A percentile compares a stretch with the other conserved stretches of the same genome.
Conservation (phyloP, 1,140 invertebrate genomes). For the Chlorops oryzae region DNA sequence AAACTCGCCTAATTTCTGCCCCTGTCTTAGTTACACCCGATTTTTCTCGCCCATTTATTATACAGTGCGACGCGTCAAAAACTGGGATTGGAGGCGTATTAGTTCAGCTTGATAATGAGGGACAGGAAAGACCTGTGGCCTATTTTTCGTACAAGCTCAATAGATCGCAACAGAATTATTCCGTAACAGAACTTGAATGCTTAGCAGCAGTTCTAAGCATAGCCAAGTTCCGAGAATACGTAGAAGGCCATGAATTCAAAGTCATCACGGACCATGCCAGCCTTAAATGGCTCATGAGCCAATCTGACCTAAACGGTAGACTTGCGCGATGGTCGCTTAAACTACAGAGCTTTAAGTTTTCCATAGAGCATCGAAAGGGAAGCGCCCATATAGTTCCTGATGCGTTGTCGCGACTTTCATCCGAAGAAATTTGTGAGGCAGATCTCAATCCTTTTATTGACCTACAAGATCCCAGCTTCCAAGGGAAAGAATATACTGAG, state of each 20-base stretch:
- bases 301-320: slow-evolving; percentile 33
- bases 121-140: slow-evolving; percentile 22
- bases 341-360: slow-evolving; percentile 25
- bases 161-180: slow-evolving; percentile 43
- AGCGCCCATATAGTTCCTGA: slow-evolving; percentile 27
- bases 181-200: slow-evolving; percentile 46
- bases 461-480: no score
- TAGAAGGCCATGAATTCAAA: slow-evolving; percentile 41
- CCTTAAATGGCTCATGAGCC: slow-evolving; percentile 24
- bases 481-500: no score
- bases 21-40: slow-evolving; percentile 41
- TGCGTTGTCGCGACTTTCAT: slow-evolving; percentile 14
- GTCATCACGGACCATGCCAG: slow-evolving; percentile 34
- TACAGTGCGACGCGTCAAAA: slow-evolving; percentile 41
- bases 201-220: slow-evolving; percentile 47
- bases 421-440: no score
- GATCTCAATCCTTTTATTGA: no score
- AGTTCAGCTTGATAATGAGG: slow-evolving; percentile 23
- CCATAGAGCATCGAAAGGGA: slow-evolving; percentile 23
- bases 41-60: slow-evolving; percentile 30
- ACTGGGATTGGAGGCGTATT: slow-evolving; percentile 38
- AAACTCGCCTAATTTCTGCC: slow-evolving; percentile 25
- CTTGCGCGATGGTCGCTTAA: slow-evolving; percentile 31
- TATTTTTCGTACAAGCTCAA: slow-evolving; percentile 33
- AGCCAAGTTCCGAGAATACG: slow-evolving; percentile 42